phyloP scores from a whole-genome alignment of 2,888 invertebrate genomes.

The Ectemnius cavifrons region DNA sequence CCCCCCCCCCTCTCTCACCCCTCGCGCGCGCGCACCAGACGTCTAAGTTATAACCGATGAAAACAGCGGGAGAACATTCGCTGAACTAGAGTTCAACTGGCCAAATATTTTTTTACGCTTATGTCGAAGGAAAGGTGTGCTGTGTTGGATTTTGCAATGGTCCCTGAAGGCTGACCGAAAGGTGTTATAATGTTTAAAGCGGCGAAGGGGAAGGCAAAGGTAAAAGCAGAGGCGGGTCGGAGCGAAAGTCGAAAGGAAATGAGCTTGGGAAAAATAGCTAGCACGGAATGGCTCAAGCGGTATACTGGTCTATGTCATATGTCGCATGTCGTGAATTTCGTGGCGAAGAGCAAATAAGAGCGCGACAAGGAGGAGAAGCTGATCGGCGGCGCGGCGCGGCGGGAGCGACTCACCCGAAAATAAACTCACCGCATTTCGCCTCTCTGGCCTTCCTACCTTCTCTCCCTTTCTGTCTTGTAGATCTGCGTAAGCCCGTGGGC shows the following conservation, averaged over 20 bases:
- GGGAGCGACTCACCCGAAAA: constrained; percentile 68
- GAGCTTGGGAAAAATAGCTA: neutral
- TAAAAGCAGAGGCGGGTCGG: no score
- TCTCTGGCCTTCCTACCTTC: constrained; percentile 14
- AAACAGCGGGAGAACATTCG: no score
- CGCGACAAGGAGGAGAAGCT: no score
- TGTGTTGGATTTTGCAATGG: no score
- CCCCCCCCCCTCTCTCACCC: neutral
- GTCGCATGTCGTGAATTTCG: constrained; percentile 10
- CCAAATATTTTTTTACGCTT: no score
- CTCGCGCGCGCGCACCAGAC: neutral
- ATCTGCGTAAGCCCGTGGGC: constrained; percentile 1
- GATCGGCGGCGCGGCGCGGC: neutral
- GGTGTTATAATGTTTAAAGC: no score
- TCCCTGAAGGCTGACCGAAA: no score
- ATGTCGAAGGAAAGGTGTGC: no score
- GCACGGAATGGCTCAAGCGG: neutral
- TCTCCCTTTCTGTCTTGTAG: constrained; percentile 22
- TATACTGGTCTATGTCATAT: neutral
- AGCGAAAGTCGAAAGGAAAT: no score
- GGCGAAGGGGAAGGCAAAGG: no score
- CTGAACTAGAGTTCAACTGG: no score
- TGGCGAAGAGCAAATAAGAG: constrained; percentile 18
- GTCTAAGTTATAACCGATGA: neutral
- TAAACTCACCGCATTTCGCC: constrained; percentile 70